Conservation (phyloP, 1,140 invertebrate genomes). For the Musca domestica region DNA sequence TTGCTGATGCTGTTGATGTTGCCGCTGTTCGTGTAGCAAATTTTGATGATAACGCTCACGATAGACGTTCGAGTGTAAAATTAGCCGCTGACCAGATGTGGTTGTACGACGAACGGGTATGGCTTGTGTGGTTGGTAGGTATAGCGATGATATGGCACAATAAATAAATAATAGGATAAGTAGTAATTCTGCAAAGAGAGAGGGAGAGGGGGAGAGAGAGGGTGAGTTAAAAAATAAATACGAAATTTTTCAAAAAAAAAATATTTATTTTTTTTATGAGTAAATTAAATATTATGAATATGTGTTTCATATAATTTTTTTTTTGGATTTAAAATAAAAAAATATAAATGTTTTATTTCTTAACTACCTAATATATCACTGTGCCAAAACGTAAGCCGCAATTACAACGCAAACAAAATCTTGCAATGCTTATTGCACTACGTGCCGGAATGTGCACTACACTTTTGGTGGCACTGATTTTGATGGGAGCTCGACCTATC, state of each 20-base stretch:
- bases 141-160: constrained; percentile 1
- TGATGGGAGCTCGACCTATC: too few relatives aligned
- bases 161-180: constrained; percentile 13
- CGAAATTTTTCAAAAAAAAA: too few relatives aligned
- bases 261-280: background rate
- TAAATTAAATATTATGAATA: background rate
- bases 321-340: too few relatives aligned
- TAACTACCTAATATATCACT: too few relatives aligned
- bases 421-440: too few relatives aligned
- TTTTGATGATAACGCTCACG: constrained; percentile 17
- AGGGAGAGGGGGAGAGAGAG: background rate
- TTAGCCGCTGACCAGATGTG: constrained; percentile 2
- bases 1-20: background rate
- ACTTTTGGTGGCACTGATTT: too few relatives aligned
- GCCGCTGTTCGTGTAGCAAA: constrained; percentile 9
- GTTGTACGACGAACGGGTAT: background rate
- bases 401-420: too few relatives aligned
- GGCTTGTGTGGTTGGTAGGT: constrained; percentile 10
- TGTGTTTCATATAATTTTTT: background rate
- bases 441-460: too few relatives aligned
- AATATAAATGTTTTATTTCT: too few relatives aligned
- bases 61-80: constrained; percentile 12
- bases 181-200: constrained; percentile 12
- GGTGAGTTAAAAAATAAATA: too few relatives aligned
- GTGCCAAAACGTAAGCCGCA: too few relatives aligned